A percentile compares a stretch with the other conserved stretches of the same genome.
Evolutionary conservation across 2,888 invertebrate genomes (phyloP).

Genomic region (Therioaphis trifolii): DNA sequence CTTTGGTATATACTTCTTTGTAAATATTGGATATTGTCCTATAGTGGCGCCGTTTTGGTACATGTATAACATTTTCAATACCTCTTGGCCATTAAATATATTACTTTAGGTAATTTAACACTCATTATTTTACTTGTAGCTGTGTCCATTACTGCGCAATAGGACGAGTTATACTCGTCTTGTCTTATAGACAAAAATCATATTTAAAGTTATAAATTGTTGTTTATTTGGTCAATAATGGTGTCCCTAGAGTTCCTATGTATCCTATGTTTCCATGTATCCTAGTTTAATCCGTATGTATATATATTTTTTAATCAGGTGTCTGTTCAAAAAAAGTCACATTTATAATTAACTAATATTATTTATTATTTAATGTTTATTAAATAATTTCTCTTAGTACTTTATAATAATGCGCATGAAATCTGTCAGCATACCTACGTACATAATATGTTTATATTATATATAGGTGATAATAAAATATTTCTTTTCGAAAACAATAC

Average conservation of each 20-base stretch:
- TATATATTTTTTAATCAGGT: too few species aligned
- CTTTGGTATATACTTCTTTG: conserved; percentile 5
- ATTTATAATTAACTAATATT: not conserved
- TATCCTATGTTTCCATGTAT: not conserved
- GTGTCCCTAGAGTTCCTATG: too few species aligned
- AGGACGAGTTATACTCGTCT: too few species aligned
- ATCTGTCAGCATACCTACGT: not conserved
- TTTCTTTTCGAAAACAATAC: too few species aligned
- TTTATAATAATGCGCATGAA: not conserved
- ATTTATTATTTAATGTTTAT: not conserved
- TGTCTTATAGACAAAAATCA: not conserved
- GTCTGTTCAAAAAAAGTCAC: not conserved
- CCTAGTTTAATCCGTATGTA: not conserved
- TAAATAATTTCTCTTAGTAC: not conserved
- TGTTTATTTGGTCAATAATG: too few species aligned
- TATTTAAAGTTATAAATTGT: too few species aligned
- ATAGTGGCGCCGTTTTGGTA: not conserved
- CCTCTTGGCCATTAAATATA: conserved; percentile 6
- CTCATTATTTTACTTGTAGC: conserved; percentile 19
- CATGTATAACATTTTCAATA: not conserved
- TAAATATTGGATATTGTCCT: conserved; percentile 25
- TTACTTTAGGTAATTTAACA: conserved; percentile 32
- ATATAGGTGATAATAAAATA: too few species aligned
- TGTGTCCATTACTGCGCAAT: not conserved
- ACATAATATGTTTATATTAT: too few species aligned